Conservation (phyloP, 1,140 invertebrate species). For the Polyergus mexicanus region DNA sequence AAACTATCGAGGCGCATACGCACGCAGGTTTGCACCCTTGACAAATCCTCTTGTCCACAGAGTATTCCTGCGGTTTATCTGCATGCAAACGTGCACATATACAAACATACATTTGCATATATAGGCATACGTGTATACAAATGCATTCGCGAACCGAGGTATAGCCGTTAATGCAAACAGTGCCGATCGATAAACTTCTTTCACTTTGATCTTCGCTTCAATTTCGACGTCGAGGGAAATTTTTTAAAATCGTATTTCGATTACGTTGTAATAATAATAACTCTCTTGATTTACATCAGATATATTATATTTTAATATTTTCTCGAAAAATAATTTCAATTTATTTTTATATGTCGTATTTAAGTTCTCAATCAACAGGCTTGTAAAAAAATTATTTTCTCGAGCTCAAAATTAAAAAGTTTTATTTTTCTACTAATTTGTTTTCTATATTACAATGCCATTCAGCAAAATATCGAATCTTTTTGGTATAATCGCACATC, state of each 20-base stretch:
- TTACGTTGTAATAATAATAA: neutral
- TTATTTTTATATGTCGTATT: neutral
- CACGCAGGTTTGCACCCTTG: constrained; percentile 66
- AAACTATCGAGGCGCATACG: constrained; percentile 73
- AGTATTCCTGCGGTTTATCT: constrained; percentile 67
- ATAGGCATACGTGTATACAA: constrained; percentile 6
- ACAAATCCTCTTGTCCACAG: constrained; percentile 74
- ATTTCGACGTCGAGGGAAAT: neutral
- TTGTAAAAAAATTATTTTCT: neutral
- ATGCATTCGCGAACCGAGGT: neutral
- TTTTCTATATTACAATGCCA: neutral
- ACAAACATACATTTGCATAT: constrained; percentile 35
- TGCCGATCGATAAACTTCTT: constrained; percentile 55
- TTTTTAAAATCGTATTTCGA: neutral
- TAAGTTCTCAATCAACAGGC: neutral
- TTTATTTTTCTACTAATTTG: neutral
- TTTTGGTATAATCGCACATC: neutral
- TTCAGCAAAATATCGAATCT: neutral
- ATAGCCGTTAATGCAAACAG: constrained; percentile 24
- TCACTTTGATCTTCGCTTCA: neutral
- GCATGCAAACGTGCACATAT: constrained; percentile 57
- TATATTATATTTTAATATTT: neutral
- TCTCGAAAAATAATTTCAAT: neutral
- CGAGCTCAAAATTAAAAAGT: neutral
- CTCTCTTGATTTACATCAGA: neutral